Evolutionary conservation across 2,888 invertebrate genomes (phyloP), one percentile per base, ranked within the genome.

Genomic region (Hydrotaea cyrtoneurina): DNA sequence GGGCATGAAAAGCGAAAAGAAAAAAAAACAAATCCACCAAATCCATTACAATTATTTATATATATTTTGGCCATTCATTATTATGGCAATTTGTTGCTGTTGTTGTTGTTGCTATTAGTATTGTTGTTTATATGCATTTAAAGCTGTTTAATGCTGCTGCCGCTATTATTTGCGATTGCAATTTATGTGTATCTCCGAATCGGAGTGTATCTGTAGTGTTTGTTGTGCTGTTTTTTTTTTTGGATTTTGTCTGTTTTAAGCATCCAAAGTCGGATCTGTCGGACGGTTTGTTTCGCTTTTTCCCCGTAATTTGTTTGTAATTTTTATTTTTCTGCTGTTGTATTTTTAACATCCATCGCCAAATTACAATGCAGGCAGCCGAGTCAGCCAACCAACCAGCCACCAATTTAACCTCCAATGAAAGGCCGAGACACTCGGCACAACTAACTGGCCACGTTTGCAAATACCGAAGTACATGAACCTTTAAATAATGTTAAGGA

Each of bases 271-370:
- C 64, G 31, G 19, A 39, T 31, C 26, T 53, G 74, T 53, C 31
- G 43, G 66, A 81, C 26, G 80, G 80, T 66, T 79, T 79, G 21
- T 64, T 74, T 55, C 50, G 75, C 55, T 75, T 74, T 66, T 78
- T 75, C 55, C 80, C 80, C 81, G 80, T 82, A 80, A 72, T 78
- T 87, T 80, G 85, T 75, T 80, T 76, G 74, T 69, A 85, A 85
- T 82, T 85, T 75, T 82, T 15, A 26, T 13, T 59, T 23, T 59
- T 26, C 23, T 26, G 59, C 80, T 83, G 17, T 78, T 43, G 69
- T 69, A 46, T 39, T 69, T 66, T 43, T 31, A 31, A 2, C 31
- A 31, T 31, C 69, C 69, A 19, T n/a, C 46, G 21, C 19, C 0
- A 31, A 21, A 43, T 69, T 43, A 69, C 69, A 69, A 69, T 46